A percentile compares a stretch with the other conserved stretches of the same genome.
These are phyloP conservation scores for Speoplatyrhinus poulsoni DNA, from an alignment of 2,113 vertebrate species.

Conservation along the genomic window DNA sequence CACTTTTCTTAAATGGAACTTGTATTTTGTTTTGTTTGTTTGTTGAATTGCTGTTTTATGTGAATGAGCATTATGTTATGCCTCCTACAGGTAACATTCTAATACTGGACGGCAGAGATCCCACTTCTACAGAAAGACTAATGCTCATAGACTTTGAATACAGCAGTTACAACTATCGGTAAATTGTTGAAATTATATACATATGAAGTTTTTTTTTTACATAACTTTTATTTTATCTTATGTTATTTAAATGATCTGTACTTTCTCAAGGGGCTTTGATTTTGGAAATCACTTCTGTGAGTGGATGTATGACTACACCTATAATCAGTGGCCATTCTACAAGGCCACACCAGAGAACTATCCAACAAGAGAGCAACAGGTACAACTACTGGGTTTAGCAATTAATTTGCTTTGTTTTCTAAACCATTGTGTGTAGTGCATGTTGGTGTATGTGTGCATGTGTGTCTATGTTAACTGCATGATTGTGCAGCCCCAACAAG, in stretches of 20 bases:
- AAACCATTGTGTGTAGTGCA: too few relatives aligned
- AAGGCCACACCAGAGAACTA: constrained; percentile 80
- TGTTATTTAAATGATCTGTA: not conserved
- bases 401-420: not conserved
- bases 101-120: constrained; percentile 70
- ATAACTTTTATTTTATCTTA: not conserved
- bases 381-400: constrained; percentile 36
- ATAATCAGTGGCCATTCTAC: constrained; percentile 83
- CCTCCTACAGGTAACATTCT: constrained; percentile 85
- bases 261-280: constrained; percentile 85
- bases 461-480: too few relatives aligned
- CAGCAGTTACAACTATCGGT: constrained; percentile 98
- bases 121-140: constrained; percentile 71
- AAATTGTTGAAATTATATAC: not conserved
- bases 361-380: constrained; percentile 86
- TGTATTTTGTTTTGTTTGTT: too few relatives aligned
- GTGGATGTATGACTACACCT: constrained; percentile 90
- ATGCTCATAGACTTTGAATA: constrained; percentile 98
- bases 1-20: too few relatives aligned
- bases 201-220: not conserved
- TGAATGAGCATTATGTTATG: not conserved
- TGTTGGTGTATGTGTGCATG: too few relatives aligned
- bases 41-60: too few relatives aligned
- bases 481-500: too few relatives aligned
- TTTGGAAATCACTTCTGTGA: constrained; percentile 95